Conservation (phyloP, 2,113 vertebrate genomes). For the Myiagra hebetior region DNA sequence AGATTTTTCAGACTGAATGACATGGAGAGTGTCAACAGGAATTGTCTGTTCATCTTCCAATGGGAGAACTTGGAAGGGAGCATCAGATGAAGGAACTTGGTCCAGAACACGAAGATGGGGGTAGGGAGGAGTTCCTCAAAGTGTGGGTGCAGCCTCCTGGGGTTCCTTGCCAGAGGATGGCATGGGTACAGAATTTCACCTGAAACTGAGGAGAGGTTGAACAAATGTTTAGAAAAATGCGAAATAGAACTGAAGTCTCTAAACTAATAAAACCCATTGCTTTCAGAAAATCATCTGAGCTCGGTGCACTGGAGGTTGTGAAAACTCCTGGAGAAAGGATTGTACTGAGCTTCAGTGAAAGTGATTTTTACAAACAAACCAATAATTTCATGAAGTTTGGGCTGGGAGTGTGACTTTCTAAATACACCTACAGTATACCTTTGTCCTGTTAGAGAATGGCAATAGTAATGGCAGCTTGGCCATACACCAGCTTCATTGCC, state of each 20-base stretch:
- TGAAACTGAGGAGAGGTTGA: not conserved
- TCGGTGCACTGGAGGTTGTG: not conserved
- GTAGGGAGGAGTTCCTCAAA: not conserved
- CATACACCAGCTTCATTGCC: not conserved
- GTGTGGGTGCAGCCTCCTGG: not conserved
- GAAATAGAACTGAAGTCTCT: not conserved
- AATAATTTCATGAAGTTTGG: not conserved
- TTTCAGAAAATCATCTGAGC: not conserved
- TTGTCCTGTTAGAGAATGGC: not conserved
- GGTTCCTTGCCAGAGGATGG: not conserved
- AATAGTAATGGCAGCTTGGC: not conserved
- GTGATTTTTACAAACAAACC: not conserved
- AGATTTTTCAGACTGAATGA: not conserved
- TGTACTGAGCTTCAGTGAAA: not conserved
- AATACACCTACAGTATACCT: not conserved
- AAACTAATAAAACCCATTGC: not conserved
- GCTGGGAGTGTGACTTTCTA: not conserved
- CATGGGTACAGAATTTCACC: not conserved
- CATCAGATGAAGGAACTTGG: not conserved
- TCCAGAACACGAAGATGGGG: accelerated
- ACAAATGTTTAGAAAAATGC: not conserved
- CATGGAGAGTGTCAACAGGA: not conserved
- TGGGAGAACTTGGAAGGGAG: not conserved
- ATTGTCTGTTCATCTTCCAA: not conserved
- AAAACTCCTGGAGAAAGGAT: not conserved